Evolutionary conservation across 2,888 invertebrate species (phyloP), one percentile per base, ranked within the genome.

Genomic region (Pseudoips prasinana): DNA sequence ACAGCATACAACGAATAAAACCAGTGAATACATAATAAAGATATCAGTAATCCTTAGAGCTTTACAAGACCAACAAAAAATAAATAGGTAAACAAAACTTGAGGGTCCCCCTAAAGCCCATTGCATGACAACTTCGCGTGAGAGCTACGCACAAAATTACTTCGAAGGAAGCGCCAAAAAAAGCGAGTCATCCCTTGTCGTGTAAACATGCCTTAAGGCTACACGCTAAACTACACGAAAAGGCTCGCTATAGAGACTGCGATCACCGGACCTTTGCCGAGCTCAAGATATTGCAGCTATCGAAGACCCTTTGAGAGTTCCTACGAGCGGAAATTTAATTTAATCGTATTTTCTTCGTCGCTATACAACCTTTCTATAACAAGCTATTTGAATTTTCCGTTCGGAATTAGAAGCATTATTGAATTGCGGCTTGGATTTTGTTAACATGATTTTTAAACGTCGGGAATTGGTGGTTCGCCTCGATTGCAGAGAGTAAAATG

Each of bases 261-360:
- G 67, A 70, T 73, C 64, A 55, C 47, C 54, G 64, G 65, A 72
- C 73, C 72, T 71, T 62, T 61, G 56, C 57, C 47, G 58, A 58
- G 61, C 57, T 65, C 73, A 77, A 80, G 83, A 84, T 85, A 86
- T 85, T 82, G 79, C 78, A 69, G 71, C 74, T 67, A 78, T 78
- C 73, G 75, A 61, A 57, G 67, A 65, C 72, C 82, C 83, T 84
- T 86, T 85, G 84, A 84, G 80, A 77, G 72, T 73, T 79, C 68
- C 70, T 64, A 58, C 71, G 61, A 53, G 59, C 72, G 83, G 80
- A 84, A 80, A 81, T 85, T 85, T 81, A 82, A 85, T 84, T 85
- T 84, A 80, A 84, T 84, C 80, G 76, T 69, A 74, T 80, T 82
- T 79, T 81, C 77, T 79, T 67, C 67, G 77, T 74, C 74, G 60